Evolutionary conservation across 2,888 invertebrate species (phyloP).

Genomic region (Neuroscelio doddi): DNA sequence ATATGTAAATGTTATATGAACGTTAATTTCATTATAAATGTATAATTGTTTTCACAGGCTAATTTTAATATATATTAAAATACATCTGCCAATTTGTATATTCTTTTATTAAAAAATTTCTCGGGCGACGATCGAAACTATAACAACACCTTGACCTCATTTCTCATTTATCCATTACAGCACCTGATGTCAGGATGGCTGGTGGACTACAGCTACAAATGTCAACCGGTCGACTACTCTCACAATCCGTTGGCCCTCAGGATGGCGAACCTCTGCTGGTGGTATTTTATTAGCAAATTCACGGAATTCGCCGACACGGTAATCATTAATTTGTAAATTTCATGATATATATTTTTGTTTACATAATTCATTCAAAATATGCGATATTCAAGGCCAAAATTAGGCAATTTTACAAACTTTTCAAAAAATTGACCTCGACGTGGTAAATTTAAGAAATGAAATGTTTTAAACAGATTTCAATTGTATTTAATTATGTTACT

Average conservation of each 20-base stretch:
- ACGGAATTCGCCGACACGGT: slow-evolving; percentile 91
- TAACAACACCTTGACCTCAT: slow-evolving; percentile 41
- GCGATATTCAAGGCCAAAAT: no score
- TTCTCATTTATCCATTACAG: slow-evolving; percentile 73
- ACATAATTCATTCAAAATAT: not conserved
- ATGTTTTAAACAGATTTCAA: no score
- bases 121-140: slow-evolving; percentile 19
- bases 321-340: no score
- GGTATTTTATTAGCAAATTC: slow-evolving; percentile 91
- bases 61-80: no score
- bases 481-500: no score
- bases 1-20: no score
- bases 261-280: slow-evolving; percentile 91
- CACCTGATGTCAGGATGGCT: slow-evolving; percentile 95
- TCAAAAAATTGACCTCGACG: not conserved
- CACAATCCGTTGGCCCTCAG: slow-evolving; percentile 78
- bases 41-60: no score
- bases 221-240: slow-evolving; percentile 96
- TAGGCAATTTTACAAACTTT: not conserved
- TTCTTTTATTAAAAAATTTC: not conserved
- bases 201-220: slow-evolving; percentile 90
- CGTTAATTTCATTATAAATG: no score
- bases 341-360: no score
- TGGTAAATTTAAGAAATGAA: no score
- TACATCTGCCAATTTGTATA: no score